Conservation (phyloP, 2,888 invertebrate species). For the Mesopsocus fuscifrons region DNA sequence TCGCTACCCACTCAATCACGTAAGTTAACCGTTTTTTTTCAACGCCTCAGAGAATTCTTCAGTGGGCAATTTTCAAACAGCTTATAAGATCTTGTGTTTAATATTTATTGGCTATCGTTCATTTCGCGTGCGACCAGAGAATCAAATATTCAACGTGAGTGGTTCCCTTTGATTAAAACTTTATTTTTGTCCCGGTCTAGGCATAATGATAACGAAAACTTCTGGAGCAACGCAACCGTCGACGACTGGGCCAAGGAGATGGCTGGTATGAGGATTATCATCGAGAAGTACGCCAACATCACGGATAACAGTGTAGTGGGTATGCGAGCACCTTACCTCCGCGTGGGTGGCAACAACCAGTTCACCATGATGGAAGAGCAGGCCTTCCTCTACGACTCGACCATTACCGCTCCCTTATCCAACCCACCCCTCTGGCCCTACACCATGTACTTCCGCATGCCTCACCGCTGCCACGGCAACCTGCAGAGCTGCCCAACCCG, state of each 20-base stretch:
- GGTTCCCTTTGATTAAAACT: no score
- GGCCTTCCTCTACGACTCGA: conserved; percentile 87
- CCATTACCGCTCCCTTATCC: conserved; percentile 77
- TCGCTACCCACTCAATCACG: conserved; percentile 86
- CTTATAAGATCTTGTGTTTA: no score
- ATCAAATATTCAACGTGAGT: no score
- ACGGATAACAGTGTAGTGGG: conserved; percentile 84
- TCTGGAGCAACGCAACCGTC: conserved; percentile 84
- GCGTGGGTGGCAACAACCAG: conserved; percentile 88
- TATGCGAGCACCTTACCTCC: conserved; percentile 71
- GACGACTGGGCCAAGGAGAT: conserved; percentile 90
- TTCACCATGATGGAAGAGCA: conserved; percentile 97
- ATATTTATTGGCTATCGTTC: no score
- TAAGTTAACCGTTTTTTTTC: conserved; percentile 30
- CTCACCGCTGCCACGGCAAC: conserved; percentile 84
- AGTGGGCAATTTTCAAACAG: conserved; percentile 4
- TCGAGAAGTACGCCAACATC: conserved; percentile 75
- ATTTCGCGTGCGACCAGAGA: no score
- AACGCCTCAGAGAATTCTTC: conserved; percentile 1
- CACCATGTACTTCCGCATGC: conserved; percentile 95
- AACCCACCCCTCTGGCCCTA: conserved; percentile 95
- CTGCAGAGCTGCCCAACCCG: conserved; percentile 79
- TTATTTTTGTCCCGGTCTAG: no score
- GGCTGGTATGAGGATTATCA: conserved; percentile 83
- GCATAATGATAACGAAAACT: conserved; percentile 78